phyloP scores from a whole-genome alignment of 2,113 vertebrate species.

The Poicephalus meyeri region DNA sequence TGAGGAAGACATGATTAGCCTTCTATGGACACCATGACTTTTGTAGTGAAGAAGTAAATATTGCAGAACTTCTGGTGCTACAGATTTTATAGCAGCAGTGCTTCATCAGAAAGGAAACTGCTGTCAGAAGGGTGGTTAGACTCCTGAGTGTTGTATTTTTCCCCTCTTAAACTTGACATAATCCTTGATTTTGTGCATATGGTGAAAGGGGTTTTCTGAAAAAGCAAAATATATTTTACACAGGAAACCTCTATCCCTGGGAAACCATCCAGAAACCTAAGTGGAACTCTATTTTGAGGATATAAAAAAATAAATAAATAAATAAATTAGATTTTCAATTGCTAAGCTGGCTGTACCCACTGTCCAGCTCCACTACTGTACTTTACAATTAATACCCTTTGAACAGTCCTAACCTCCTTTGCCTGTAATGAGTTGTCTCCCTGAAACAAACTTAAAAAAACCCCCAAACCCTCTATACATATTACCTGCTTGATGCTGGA shows the following conservation, averaged over 20 bases:
- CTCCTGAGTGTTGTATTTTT: not conserved
- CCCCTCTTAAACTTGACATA: not conserved
- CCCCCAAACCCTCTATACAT: rapidly evolving
- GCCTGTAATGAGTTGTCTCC: not conserved
- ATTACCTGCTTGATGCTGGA: not conserved
- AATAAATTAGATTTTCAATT: not conserved
- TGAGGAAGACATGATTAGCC: not conserved
- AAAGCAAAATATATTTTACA: not conserved
- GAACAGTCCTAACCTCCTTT: not conserved
- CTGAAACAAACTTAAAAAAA: not conserved
- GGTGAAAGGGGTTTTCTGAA: not conserved
- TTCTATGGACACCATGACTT: not conserved
- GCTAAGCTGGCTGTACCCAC: not conserved
- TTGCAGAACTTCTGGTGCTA: not conserved
- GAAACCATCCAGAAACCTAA: not conserved
- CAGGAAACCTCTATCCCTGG: not conserved
- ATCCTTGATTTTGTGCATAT: not conserved
- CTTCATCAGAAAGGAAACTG: not conserved
- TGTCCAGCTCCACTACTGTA: not conserved
- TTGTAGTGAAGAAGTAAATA: not conserved
- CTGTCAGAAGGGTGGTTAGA: not conserved
- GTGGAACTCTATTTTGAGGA: not conserved
- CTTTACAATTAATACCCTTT: not conserved
- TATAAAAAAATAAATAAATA: not conserved
- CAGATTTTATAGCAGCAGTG: not conserved